phyloP scores from a whole-genome alignment of 2,888 invertebrate genomes.

The Aspidiotus destructor region DNA sequence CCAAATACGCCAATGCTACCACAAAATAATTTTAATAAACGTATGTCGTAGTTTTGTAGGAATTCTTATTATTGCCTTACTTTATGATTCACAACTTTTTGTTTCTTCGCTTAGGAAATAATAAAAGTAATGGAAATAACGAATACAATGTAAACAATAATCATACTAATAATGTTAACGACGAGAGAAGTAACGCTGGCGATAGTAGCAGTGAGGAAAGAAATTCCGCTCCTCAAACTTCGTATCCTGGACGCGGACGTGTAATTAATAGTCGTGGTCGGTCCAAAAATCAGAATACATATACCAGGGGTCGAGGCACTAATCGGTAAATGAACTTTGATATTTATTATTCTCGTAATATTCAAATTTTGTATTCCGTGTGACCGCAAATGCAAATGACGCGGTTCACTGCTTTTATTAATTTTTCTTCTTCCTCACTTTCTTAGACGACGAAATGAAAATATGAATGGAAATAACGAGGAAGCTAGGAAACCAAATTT shows the following conservation, averaged over 20 bases:
- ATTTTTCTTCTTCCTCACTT: neutral
- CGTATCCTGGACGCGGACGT: slow-evolving; percentile 15
- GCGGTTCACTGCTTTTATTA: neutral
- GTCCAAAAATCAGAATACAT: slow-evolving; percentile 9
- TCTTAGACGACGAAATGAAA: slow-evolving; percentile 18
- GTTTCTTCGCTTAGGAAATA: neutral
- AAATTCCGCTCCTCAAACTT: neutral
- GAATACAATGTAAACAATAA: slow-evolving; percentile 6
- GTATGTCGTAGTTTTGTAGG: slow-evolving; percentile 2
- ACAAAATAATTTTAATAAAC: slow-evolving; percentile 5
- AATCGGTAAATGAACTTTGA: slow-evolving; percentile 8
- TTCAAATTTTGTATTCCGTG: too few relatives aligned
- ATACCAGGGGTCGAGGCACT: slow-evolving; percentile 19
- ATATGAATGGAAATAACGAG: slow-evolving; percentile 15
- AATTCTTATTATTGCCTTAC: neutral
- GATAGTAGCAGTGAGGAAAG: slow-evolving; percentile 28
- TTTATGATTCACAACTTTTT: neutral
- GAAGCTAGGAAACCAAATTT: slow-evolving; percentile 14
- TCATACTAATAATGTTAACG: neutral
- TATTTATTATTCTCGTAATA: too few relatives aligned
- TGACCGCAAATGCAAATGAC: too few relatives aligned
- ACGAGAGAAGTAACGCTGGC: slow-evolving; percentile 23
- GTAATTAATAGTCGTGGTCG: slow-evolving; percentile 20
- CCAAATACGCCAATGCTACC: slow-evolving; percentile 15
- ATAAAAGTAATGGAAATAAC: slow-evolving; percentile 4